Evolutionary conservation across 2,797 vertebrate genomes (phyloP), one percentile per base, ranked within the genome.

Genomic region (Emys orbicularis): DNA sequence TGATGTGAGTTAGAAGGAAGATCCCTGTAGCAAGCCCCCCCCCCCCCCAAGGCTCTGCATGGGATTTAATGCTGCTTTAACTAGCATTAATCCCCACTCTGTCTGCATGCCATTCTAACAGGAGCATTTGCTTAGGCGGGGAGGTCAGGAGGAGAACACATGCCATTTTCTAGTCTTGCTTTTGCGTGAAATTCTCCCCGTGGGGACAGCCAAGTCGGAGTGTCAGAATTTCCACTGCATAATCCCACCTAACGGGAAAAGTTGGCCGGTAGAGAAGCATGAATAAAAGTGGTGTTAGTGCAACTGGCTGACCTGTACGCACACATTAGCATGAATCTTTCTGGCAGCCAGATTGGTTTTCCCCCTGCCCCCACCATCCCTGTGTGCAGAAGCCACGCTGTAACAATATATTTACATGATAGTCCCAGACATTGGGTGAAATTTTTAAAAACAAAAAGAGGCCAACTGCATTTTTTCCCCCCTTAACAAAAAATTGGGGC

Each of bases 21-120:
- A 29, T 59, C 49, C 87, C 90, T 74, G 27, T 6, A 8, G 47
- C 23, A 65, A 25, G 13, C 1, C 4, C 23, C 16, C 16, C 74
- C 29, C 44, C 50, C 50, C 53, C 41, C 57, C 34, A 12, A 21
- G 0, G 0, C 59, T n/a, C 41, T 16, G 5, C 15, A 13, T 80
- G 34, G 37, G 65, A n/a, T 68, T 59, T 92, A 79, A 57, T 5
- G 2, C 4, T 80, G 10, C 79, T 83, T 80, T 72, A 47, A 21
- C 65, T 82, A 37, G 54, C 53, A 41, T 77, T 79, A 31, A n/a
- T 27, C 49, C 74, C 10, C 0, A 0, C 49, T 83, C 16, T 19
- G 76, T 0, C 81, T 15, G 11, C 0, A 0, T 41, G 5, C 18
- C 0, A 0, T 89, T 90, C 79, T 85, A 81, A 81, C 12, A 3